Percentiles rank a stretch among this genome's conserved stretches.
Conservation (phyloP, 2,113 vertebrate genomes). For the Empidonax alnorum region DNA sequence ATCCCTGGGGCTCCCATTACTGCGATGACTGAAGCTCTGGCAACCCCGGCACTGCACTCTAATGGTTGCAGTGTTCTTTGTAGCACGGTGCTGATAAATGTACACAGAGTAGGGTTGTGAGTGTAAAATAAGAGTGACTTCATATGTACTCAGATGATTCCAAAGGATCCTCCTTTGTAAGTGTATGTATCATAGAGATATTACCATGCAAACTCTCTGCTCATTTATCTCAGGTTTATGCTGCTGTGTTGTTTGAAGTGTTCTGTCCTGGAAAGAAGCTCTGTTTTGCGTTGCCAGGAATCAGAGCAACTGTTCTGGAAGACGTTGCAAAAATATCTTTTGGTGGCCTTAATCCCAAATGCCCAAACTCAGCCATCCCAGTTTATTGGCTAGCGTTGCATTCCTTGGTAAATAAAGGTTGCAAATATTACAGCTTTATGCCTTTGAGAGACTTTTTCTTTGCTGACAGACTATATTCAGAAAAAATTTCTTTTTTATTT, state of each 20-base stretch:
- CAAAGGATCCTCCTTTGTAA: background rate
- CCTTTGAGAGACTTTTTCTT: background rate
- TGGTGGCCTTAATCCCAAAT: background rate
- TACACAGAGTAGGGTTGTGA: fast-evolving
- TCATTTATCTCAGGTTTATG: fast-evolving
- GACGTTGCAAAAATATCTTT: background rate
- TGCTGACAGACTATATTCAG: background rate
- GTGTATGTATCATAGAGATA: background rate
- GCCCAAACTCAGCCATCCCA: background rate
- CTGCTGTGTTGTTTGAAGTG: background rate
- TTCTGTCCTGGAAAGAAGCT: background rate
- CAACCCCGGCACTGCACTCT: no score
- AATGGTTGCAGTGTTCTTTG: background rate
- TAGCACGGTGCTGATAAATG: background rate
- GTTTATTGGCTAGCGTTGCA: background rate
- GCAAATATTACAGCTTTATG: background rate
- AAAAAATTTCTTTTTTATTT: background rate
- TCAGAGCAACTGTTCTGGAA: background rate
- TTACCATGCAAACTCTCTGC: background rate
- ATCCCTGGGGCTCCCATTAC: background rate
- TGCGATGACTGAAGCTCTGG: background rate
- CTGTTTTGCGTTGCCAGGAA: background rate
- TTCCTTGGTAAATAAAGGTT: background rate
- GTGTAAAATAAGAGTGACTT: background rate
- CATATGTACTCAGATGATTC: background rate